Percentiles rank a stretch among this genome's conserved stretches.
Conservation (phyloP, 2,797 vertebrate species). For the Perdix hodgsoniae region DNA sequence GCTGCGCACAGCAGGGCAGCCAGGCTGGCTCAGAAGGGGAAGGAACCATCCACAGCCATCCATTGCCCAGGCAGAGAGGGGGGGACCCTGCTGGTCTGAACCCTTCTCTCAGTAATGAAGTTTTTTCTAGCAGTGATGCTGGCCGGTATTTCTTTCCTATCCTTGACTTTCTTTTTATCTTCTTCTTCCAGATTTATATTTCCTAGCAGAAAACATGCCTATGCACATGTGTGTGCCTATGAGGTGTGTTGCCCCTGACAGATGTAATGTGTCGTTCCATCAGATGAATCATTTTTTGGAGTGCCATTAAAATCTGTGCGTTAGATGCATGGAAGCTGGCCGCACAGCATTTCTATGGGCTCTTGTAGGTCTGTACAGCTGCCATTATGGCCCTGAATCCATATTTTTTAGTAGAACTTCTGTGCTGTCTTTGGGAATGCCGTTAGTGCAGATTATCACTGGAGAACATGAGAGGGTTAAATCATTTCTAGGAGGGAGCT, state of each 20-base stretch:
- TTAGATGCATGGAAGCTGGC: neutral
- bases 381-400: neutral
- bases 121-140: neutral
- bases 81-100: neutral
- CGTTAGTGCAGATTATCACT: constrained; percentile 9
- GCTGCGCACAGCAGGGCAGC: neutral
- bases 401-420: neutral
- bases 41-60: neutral
- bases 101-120: neutral
- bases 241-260: fast-evolving
- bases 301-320: neutral
- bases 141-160: neutral
- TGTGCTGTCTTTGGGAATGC: constrained; percentile 10
- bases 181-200: neutral
- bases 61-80: neutral
- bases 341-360: neutral
- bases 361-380: neutral
- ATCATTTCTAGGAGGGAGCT: neutral
- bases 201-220: fast-evolving
- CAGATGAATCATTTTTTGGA: neutral
- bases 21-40: neutral
- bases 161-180: neutral
- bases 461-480: neutral
- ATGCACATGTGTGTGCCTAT: fast-evolving
- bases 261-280: neutral